Conservation (phyloP, 2,113 vertebrate genomes). For the Dolichallabes microphthalmus region DNA sequence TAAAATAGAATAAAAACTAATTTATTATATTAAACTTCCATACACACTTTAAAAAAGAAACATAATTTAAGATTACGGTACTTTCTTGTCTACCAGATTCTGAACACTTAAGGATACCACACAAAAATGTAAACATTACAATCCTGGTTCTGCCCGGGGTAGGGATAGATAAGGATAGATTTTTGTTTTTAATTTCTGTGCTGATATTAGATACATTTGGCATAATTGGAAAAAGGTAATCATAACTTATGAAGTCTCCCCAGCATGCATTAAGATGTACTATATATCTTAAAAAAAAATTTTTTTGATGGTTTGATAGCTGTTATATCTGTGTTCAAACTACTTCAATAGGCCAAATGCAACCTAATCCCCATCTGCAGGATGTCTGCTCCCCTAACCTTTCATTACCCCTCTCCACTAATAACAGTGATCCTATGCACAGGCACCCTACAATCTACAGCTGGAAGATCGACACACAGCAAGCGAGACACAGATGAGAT, state of each 20-base stretch:
- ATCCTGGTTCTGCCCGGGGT: too few species aligned
- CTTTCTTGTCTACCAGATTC: too few species aligned
- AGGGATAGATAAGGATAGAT: not conserved
- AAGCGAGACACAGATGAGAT: conserved; percentile 20
- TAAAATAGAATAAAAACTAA: too few species aligned
- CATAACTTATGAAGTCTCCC: conserved; percentile 1
- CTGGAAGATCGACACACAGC: conserved; percentile 14
- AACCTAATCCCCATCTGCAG: conserved; percentile 36
- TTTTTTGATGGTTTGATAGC: not conserved
- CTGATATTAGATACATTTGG: not conserved
- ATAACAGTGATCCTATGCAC: conserved; percentile 46
- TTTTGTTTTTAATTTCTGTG: not conserved
- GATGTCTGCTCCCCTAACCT: conserved; percentile 33
- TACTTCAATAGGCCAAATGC: conserved; percentile 25
- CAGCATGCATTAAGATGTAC: not conserved
- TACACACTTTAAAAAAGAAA: not conserved
- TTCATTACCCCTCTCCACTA: conserved; percentile 46
- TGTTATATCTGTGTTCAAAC: conserved; percentile 21
- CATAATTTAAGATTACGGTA: not conserved
- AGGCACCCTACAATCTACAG: conserved; percentile 46
- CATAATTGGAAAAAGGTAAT: not conserved
- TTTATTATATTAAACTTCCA: not conserved
- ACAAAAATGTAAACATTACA: too few species aligned
- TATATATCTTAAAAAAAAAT: not conserved
- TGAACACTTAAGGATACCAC: not conserved